These are phyloP conservation scores for Chelon labrosus DNA, from an alignment of 2,797 vertebrate genomes.

Conservation along the genomic window DNA sequence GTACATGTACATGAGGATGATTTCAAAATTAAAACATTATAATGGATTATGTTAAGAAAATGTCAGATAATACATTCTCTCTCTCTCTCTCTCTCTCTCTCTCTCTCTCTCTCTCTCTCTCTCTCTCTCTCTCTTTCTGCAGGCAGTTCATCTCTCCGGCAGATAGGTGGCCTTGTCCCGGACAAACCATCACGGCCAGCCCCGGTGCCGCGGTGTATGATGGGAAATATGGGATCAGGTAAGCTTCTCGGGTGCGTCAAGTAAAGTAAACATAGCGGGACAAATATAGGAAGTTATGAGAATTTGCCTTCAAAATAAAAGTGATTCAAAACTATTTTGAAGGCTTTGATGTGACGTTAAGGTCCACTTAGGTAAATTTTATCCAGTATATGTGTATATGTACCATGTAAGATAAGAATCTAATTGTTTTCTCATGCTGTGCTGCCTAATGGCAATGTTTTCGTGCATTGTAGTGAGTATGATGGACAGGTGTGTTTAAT, in stretches of 20 bases:
- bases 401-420: too few relatives aligned
- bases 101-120: too few relatives aligned
- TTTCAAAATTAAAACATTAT: too few relatives aligned
- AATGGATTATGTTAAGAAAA: too few relatives aligned
- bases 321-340: neutral
- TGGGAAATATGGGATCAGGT: slow-evolving; percentile 81
- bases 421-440: too few relatives aligned
- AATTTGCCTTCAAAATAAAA: slow-evolving; percentile 60
- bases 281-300: neutral
- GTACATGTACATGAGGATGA: too few relatives aligned
- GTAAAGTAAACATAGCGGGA: fast-evolving
- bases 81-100: too few relatives aligned
- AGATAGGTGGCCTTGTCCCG: slow-evolving; percentile 50
- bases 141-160: slow-evolving; percentile 32
- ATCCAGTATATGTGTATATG: neutral
- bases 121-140: neutral
- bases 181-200: slow-evolving; percentile 13
- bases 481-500: too few relatives aligned
- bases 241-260: slow-evolving; percentile 60
- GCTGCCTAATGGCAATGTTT: too few relatives aligned
- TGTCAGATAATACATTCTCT: neutral
- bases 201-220: slow-evolving; percentile 69
- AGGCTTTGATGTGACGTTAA: neutral
- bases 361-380: neutral
- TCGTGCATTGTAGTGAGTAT: too few relatives aligned